Evolutionary conservation across 2,113 vertebrate genomes (phyloP).

Genomic region (Gobiocypris rarus): DNA sequence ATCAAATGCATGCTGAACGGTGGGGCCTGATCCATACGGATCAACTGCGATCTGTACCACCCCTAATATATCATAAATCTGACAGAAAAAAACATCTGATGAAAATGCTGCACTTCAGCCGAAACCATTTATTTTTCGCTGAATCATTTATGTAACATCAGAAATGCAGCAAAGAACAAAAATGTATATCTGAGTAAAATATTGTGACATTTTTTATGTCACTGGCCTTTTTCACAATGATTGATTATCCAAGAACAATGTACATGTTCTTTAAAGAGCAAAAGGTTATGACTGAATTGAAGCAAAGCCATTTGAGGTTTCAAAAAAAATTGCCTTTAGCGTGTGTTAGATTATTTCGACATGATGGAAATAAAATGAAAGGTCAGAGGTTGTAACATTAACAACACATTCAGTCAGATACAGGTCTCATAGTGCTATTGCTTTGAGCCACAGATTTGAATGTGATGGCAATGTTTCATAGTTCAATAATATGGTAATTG

Average conservation of each 20-base stretch:
- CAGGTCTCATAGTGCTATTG: not conserved
- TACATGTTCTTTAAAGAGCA: conserved; percentile 1
- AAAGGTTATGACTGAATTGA: conserved; percentile 11
- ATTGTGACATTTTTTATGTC: conserved; percentile 18
- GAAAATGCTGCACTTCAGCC: not conserved
- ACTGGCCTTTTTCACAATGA: not conserved
- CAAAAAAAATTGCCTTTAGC: not conserved
- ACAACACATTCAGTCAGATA: conserved; percentile 23
- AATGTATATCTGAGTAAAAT: not conserved
- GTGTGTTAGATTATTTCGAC: conserved; percentile 6
- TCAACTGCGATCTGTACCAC: too few relatives aligned
- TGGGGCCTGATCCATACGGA: too few relatives aligned
- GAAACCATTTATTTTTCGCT: not conserved
- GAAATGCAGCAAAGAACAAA: not conserved
- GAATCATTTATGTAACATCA: not conserved
- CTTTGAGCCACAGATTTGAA: not conserved
- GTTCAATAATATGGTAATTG: not conserved
- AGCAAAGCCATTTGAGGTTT: not conserved
- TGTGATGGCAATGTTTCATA: conserved; percentile 1
- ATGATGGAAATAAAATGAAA: conserved; percentile 36
- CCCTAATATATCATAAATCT: too few relatives aligned
- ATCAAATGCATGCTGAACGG: too few relatives aligned
- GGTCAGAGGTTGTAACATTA: conserved; percentile 36
- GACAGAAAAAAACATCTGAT: not conserved
- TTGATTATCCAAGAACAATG: not conserved